Percentiles rank a stretch among this genome's conserved stretches.
phyloP scores from a whole-genome alignment of 2,888 invertebrate species.

The Coenonympha arcania region DNA sequence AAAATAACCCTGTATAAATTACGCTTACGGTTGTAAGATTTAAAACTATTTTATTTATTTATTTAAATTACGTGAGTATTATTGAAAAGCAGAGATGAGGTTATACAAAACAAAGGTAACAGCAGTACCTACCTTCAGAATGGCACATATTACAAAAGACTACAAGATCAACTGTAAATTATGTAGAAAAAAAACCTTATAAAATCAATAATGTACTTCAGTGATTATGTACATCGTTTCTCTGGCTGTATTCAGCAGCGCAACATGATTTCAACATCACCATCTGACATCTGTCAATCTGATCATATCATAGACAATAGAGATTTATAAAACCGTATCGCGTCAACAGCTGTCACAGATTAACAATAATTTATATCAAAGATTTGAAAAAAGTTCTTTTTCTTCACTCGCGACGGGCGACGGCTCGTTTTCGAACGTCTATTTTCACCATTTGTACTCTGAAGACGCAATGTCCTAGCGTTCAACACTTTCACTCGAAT shows the following conservation, averaged over 20 bases:
- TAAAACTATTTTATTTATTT: conserved; percentile 57
- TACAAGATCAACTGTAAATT: conserved; percentile 53
- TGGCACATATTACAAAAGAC: conserved; percentile 65
- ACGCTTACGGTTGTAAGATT: conserved; percentile 66
- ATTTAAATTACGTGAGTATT: conserved; percentile 65
- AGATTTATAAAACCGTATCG: conserved; percentile 2
- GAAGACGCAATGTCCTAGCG: conserved; percentile 51
- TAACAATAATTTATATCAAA: conserved; percentile 14
- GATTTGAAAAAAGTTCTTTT: conserved; percentile 11
- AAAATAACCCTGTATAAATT: conserved; percentile 74
- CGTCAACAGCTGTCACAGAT: conserved; percentile 11
- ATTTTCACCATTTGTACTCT: conserved; percentile 50
- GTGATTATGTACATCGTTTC: conserved; percentile 57
- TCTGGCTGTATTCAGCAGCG: conserved; percentile 30
- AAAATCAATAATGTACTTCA: conserved; percentile 66
- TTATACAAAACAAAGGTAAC: conserved; percentile 59
- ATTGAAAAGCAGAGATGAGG: conserved; percentile 67
- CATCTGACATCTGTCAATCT: conserved; percentile 1
- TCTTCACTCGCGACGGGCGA: conserved; percentile 43
- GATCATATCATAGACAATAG: conserved; percentile 7
- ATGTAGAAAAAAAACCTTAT: conserved; percentile 50
- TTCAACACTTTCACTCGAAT: conserved; percentile 46
- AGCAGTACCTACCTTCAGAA: conserved; percentile 62
- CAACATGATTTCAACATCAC: conserved; percentile 6
- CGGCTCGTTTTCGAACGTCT: conserved; percentile 21